Evolutionary conservation across 2,888 invertebrate genomes (phyloP).

Genomic region (Autographa pulchrina): DNA sequence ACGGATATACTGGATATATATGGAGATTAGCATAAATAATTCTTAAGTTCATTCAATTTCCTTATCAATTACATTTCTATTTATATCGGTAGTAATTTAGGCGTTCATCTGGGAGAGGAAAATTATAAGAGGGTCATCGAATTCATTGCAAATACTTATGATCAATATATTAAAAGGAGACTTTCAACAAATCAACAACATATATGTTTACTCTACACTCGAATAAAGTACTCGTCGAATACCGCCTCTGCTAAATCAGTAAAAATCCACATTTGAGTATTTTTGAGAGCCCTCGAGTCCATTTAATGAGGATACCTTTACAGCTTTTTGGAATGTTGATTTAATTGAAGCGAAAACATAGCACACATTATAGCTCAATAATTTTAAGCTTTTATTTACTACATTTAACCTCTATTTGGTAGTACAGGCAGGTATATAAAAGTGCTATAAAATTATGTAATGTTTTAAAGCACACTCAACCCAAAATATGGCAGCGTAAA

Average conservation of each 20-base stretch:
- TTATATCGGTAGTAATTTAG: not conserved
- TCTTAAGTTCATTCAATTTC: not conserved
- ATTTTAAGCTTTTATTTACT: not conserved
- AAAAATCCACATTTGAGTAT: not conserved
- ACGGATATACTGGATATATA: too few relatives aligned
- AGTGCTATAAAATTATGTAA: not conserved
- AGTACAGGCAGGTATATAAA: not conserved
- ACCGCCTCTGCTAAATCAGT: not conserved
- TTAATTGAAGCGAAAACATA: not conserved
- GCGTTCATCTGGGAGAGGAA: not conserved
- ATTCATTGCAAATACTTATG: not conserved
- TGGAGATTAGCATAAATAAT: not conserved
- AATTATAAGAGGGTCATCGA: not conserved
- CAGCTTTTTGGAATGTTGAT: not conserved
- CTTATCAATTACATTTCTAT: not conserved
- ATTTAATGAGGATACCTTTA: not conserved
- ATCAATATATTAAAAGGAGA: not conserved
- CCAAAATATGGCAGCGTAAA: constrained; percentile 13
- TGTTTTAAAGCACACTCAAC: not conserved
- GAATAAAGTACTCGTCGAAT: not conserved
- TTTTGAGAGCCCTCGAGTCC: not conserved
- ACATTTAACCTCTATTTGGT: not conserved
- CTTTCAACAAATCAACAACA: not conserved
- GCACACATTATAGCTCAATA: not conserved
- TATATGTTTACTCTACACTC: constrained; percentile 1